phyloP scores from a whole-genome alignment of 2,113 vertebrate species.

The Globicephala melas region DNA sequence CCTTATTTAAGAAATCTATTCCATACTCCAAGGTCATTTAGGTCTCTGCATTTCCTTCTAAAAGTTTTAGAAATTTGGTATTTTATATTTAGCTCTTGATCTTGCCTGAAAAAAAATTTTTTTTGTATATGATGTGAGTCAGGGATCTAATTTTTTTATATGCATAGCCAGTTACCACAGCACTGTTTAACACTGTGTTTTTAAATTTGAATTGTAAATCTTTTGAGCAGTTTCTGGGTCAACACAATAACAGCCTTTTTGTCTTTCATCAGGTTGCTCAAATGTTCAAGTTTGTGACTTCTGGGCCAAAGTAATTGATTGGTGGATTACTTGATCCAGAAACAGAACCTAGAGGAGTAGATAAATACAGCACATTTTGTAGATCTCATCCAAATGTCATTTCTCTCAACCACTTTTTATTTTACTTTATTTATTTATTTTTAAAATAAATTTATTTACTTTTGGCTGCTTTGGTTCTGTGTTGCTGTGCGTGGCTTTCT shows the following conservation, averaged over 20 bases:
- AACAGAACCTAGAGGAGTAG: neutral
- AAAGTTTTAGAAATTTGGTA: neutral
- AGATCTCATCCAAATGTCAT: neutral
- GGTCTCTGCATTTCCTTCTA: neutral
- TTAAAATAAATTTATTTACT: no score
- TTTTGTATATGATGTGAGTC: neutral
- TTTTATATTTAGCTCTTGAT: neutral
- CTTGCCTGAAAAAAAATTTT: neutral
- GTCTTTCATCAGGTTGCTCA: neutral
- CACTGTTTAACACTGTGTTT: neutral
- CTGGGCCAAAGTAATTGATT: neutral
- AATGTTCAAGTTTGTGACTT: neutral
- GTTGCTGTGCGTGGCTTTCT: no score
- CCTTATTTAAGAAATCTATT: neutral
- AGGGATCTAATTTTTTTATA: neutral
- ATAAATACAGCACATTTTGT: neutral
- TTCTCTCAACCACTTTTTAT: neutral
- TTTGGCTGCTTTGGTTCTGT: no score
- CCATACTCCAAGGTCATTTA: neutral
- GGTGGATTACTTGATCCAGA: neutral
- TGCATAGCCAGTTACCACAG: neutral
- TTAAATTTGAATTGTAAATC: conserved; percentile 13
- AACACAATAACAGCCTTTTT: neutral
- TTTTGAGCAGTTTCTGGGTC: conserved; percentile 17
- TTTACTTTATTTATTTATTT: no score